Evolutionary conservation across 2,888 invertebrate genomes (phyloP).

Genomic region (Rhogogaster chlorosoma): DNA sequence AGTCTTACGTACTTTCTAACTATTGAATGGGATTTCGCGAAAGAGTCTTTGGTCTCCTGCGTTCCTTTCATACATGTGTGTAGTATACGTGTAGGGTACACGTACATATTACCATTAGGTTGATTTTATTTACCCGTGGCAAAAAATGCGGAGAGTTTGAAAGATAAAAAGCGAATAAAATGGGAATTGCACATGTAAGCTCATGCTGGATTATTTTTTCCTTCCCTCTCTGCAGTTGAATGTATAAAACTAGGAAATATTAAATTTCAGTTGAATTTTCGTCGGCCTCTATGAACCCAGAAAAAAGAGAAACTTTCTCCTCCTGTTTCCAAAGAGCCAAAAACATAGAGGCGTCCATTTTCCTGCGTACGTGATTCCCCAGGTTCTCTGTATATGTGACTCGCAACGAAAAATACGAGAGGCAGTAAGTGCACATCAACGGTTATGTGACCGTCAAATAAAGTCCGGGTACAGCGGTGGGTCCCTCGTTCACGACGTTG

Average conservation of each 20-base stretch:
- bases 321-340: not conserved
- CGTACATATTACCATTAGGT: not conserved
- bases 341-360: not conserved
- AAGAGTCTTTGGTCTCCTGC: not conserved
- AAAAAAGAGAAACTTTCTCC: not conserved
- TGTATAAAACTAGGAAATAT: not conserved
- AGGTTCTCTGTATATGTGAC: not conserved
- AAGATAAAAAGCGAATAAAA: not conserved
- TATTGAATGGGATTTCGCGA: constrained; percentile 29
- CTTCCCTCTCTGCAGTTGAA: not conserved
- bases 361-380: not conserved
- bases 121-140: not conserved
- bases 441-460: constrained; percentile 31
- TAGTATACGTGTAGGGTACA: not conserved
- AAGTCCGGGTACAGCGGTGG: not conserved
- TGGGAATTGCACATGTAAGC: not conserved
- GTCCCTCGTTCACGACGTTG: not conserved
- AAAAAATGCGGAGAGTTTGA: not conserved
- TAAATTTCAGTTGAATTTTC: not conserved
- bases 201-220: not conserved
- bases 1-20: constrained; percentile 7
- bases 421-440: constrained; percentile 21
- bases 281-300: not conserved
- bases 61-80: not conserved
- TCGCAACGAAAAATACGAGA: not conserved